Evolutionary conservation across 2,888 invertebrate species (phyloP), one percentile per base, ranked within the genome.

Genomic region (Microctonus hyperodae): DNA sequence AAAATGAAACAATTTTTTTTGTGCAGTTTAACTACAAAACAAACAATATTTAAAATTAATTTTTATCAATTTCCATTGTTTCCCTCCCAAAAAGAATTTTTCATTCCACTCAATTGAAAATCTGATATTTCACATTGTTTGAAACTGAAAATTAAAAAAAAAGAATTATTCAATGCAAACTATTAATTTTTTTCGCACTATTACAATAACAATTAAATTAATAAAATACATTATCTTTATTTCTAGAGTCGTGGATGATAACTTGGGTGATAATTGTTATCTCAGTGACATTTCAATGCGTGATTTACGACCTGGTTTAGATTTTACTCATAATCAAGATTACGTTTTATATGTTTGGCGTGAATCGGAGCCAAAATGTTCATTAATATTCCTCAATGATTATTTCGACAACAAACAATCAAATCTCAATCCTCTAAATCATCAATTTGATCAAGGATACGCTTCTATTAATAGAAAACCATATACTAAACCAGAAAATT

Each of bases 281-380:
- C 86, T 94, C 62, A 93, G 93, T 0, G 93, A 94, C 78, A 89
- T 93, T 16, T 89, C 92, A 53, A 89, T 92, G 76, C 89, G 91
- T 75, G 94, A 93, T 79, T 85, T 93, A 0, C 88, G 92, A 74
- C 87, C 89, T 7, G 90, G 91, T 66, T 87, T 91, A 0, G 93
- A 94, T 79, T 94, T 92, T 74, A 86, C 87, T 0, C 88, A 89
- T 64, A 91, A 93, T 40, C 83, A 86, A 0, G 89, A 91, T 67
- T 90, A 90, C 73, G 90, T 91, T 88, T 83, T 92, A 28, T 93
- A 92, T 74, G 90, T 93, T 0, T 94, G 93, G 88, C 92, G 93
- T 76, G 88, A 92, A 53, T 90, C 91, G 73, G 92, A 93, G 78
- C 90, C 91, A 16, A 88, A 89, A 25, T 94, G 94, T 68, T 72